phyloP scores from a whole-genome alignment of 2,113 vertebrate species.

The Boulengeromyrus knoepffleri region DNA sequence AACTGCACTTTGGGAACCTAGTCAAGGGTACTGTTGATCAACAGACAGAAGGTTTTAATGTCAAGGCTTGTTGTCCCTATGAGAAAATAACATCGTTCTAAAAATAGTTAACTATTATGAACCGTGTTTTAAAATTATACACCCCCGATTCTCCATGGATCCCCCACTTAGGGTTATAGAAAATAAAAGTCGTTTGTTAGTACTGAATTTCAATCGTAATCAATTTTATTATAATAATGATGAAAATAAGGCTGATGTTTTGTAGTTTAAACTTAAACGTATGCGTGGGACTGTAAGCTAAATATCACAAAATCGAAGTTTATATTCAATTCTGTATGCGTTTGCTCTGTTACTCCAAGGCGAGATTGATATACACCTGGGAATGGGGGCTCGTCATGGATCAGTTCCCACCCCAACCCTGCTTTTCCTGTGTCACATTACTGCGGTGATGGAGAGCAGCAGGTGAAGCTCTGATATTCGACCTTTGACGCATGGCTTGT shows the following conservation, averaged over 20 bases:
- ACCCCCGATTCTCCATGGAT: background rate
- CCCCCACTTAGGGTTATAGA: background rate
- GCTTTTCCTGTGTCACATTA: slow-evolving; percentile 51
- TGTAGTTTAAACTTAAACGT: background rate
- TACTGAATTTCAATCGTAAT: background rate
- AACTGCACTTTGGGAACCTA: background rate
- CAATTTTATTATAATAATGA: background rate
- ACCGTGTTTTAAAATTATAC: background rate
- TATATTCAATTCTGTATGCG: background rate
- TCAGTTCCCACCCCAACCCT: slow-evolving; percentile 15
- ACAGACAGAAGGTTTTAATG: background rate
- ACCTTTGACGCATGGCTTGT: slow-evolving; percentile 40
- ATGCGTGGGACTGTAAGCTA: background rate
- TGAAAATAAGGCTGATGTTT: background rate
- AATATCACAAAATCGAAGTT: background rate
- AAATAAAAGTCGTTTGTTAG: background rate
- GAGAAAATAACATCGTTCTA: background rate
- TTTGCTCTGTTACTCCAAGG: background rate
- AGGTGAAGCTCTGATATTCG: slow-evolving; percentile 54
- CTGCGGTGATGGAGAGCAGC: slow-evolving; percentile 56
- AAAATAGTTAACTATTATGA: background rate
- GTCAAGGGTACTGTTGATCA: background rate
- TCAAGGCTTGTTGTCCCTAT: background rate
- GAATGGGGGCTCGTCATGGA: slow-evolving; percentile 17
- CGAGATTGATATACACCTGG: background rate